A percentile compares a stretch with the other conserved stretches of the same genome.
Conservation (phyloP, 2,113 vertebrate genomes). For the Crocuta crocuta region DNA sequence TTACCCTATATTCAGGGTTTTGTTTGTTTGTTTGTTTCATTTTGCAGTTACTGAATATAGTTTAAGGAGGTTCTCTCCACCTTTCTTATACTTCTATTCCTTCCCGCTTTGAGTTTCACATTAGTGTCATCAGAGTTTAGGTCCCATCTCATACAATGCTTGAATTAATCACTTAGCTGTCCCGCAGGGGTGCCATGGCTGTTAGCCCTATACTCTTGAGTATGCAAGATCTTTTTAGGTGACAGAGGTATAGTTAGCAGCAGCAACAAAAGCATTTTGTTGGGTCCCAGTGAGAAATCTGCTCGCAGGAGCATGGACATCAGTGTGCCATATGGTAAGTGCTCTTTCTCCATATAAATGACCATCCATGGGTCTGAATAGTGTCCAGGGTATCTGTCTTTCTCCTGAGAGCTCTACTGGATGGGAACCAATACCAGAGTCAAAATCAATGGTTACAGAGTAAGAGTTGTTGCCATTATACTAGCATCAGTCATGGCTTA, state of each 20-base stretch:
- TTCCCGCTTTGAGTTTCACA: not conserved
- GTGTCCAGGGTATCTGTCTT: not conserved
- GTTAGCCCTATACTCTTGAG: not conserved
- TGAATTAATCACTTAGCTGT: not conserved
- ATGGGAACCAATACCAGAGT: not conserved
- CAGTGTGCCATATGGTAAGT: not conserved
- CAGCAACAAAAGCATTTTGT: not conserved
- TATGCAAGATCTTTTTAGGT: not conserved
- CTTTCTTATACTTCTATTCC: not conserved
- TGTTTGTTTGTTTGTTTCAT: not conserved
- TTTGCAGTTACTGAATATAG: not conserved
- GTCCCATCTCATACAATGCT: not conserved
- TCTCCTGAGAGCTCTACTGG: not conserved
- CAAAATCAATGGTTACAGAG: not conserved
- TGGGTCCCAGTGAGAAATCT: not conserved
- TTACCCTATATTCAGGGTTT: not conserved
- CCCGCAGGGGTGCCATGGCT: not conserved
- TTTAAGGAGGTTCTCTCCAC: not conserved
- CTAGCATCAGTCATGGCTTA: not conserved
- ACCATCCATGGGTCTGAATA: not conserved
- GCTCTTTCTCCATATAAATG: not conserved
- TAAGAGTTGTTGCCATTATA: not conserved
- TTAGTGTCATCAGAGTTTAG: not conserved
- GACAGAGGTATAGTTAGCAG: not conserved
- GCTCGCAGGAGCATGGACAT: not conserved